phyloP scores from a whole-genome alignment of 1,140 invertebrate genomes.

The Cataglyphis hispanica region DNA sequence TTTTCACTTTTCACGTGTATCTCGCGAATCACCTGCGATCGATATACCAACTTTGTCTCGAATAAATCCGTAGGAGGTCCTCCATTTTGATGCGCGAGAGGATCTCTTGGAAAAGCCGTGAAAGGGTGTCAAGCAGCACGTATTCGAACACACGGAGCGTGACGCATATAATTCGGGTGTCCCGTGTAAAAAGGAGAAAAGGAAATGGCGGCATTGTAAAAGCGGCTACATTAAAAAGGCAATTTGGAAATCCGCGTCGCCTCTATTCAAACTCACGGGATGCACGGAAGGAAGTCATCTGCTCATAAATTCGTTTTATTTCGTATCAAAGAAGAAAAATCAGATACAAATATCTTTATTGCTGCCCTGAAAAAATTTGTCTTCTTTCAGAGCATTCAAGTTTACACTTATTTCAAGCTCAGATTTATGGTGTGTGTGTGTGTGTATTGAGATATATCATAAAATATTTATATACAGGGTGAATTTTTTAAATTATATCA shows the following conservation, averaged over 20 bases:
- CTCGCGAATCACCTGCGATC: constrained; percentile 55
- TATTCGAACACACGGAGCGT: constrained; percentile 24
- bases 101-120: constrained; percentile 68
- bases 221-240: not conserved
- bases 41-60: constrained; percentile 51
- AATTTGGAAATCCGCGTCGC: not conserved
- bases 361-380: not conserved
- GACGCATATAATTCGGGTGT: constrained; percentile 56
- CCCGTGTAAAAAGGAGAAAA: constrained; percentile 49
- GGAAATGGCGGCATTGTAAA: constrained; percentile 45
- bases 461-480: too few species aligned
- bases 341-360: not conserved
- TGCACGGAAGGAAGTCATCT: not conserved
- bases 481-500: too few species aligned
- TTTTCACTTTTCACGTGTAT: constrained; percentile 55
- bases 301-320: not conserved
- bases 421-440: too few species aligned
- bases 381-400: not conserved
- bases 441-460: not conserved
- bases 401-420: not conserved
- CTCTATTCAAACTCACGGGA: not conserved
- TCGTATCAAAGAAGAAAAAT: not conserved
- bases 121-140: constrained; percentile 65
- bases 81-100: constrained; percentile 65
- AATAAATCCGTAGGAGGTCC: constrained; percentile 62